Conservation (phyloP, 2,888 invertebrate genomes). For the Drosophila gaucha region DNA sequence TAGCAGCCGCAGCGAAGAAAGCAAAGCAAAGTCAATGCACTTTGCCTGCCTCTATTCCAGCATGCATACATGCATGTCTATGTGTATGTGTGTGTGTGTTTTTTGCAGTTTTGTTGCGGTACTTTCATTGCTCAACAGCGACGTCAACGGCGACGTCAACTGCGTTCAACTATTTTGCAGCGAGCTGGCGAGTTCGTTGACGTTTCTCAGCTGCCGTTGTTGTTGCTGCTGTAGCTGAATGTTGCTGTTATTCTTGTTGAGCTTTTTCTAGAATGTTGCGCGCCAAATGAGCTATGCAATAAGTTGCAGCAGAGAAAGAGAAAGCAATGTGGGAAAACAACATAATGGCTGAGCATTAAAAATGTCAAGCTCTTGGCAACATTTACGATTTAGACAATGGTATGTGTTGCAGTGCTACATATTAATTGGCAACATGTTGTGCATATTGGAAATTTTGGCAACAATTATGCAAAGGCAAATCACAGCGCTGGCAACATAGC, state of each 20-base stretch:
- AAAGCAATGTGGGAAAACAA: slow-evolving; percentile 49
- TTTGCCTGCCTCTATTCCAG: slow-evolving; percentile 50
- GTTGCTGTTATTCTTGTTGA: slow-evolving; percentile 26
- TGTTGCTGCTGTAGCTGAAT: slow-evolving; percentile 10
- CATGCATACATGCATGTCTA: slow-evolving; percentile 3
- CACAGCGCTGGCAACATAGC: not conserved
- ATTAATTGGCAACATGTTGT: not conserved
- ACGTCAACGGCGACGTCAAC: slow-evolving; percentile 50
- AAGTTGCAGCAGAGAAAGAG: slow-evolving; percentile 67
- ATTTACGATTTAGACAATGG: no score
- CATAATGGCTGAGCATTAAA: not conserved
- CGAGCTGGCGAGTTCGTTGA: slow-evolving; percentile 68
- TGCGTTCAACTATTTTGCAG: slow-evolving; percentile 53
- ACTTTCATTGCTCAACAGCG: slow-evolving; percentile 75
- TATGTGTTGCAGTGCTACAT: not conserved
- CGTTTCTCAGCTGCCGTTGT: slow-evolving; percentile 39
- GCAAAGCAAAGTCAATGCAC: slow-evolving; percentile 77
- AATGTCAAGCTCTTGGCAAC: slow-evolving; percentile 26
- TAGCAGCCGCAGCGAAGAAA: slow-evolving; percentile 58
- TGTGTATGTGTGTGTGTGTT: slow-evolving; percentile 24
- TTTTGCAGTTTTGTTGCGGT: slow-evolving; percentile 73
- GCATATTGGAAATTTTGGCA: not conserved
- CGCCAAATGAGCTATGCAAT: slow-evolving; percentile 36
- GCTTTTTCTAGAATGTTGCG: slow-evolving; percentile 70
- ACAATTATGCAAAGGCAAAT: not conserved